These are phyloP conservation scores for Agrochola lychnidis DNA, from an alignment of 2,888 invertebrate species.

Conservation along the genomic window DNA sequence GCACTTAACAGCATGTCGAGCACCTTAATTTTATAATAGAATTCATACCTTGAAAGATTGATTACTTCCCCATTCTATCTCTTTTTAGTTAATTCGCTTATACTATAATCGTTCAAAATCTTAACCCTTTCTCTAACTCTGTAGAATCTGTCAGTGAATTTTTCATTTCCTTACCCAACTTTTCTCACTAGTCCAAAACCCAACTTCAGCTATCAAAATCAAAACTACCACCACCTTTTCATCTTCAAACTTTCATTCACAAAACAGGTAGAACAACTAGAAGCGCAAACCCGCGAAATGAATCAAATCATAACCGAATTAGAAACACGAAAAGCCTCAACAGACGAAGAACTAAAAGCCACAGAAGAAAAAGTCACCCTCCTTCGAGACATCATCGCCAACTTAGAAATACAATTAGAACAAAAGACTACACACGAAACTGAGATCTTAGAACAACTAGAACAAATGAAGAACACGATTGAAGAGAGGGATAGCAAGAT, in stretches of 20 bases:
- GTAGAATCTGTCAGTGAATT: neutral
- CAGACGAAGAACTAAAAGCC: constrained; percentile 94
- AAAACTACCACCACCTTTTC: neutral
- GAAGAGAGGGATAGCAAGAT: constrained; percentile 90
- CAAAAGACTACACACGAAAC: constrained; percentile 91
- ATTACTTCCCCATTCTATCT: too few relatives aligned
- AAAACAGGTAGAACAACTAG: constrained; percentile 94
- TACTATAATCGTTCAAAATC: neutral
- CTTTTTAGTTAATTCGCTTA: too few relatives aligned
- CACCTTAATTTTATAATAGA: constrained; percentile 8
- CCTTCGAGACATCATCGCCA: constrained; percentile 94
- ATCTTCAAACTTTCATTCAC: constrained; percentile 39
- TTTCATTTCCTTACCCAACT: neutral
- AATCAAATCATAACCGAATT: constrained; percentile 91
- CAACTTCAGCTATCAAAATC: neutral
- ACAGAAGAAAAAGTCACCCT: constrained; percentile 94
- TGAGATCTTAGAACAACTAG: constrained; percentile 91
- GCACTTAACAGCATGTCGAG: constrained; percentile 57
- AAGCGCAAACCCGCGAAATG: constrained; percentile 94
- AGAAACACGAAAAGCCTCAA: constrained; percentile 91
- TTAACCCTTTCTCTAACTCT: neutral
- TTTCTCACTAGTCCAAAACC: neutral
- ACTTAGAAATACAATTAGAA: constrained; percentile 94
- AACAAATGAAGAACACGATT: constrained; percentile 89
- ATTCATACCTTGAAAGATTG: neutral